Base-by-base conservation (phyloP, 2,888 invertebrate genomes). In the Aspidiotus rigidus region DNA sequence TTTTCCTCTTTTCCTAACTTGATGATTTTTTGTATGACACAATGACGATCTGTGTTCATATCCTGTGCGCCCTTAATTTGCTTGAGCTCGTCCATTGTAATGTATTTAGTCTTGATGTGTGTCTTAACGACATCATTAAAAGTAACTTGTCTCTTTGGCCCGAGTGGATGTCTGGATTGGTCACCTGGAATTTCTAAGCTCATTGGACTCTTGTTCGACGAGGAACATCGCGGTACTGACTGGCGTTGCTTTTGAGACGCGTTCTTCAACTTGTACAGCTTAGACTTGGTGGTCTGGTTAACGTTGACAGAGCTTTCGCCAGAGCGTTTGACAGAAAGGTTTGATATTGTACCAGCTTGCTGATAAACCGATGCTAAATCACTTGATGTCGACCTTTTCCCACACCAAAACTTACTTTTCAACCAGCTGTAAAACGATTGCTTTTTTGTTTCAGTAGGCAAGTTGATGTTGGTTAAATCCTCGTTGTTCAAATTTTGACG, bases 61-160 rank as follows among this genome's bases (percentile, higher is more conserved):
- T 57, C 42, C 10, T 42, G 55, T 9, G 28, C 28, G 28, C 28
- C 28, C 28, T 28, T 28, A 28, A 67, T 67, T 15, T 67, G 60
- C 15, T 49, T 57, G 7, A 44, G 60, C 28, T 60, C 67, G n/a
- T 60, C 67, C 5, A 60, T 53, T 15, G 67, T 67, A 2, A 67
- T 53, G 40, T 67, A 67, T 57, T 66, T 66, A 0, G 67, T 67
- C 15, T 67, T 67, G 11, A 66, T 66, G 28, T 66, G 64, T 9
- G 67, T 67, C 49, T 59, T 67, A 10, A 67, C 67, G 0, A 53
- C 60, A 67, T 67, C 67, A 16, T 56, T 49, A 59, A 67, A 67
- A n/a, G 67, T 60, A 6, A 67, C 67, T 39, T 67, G 67, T 49
- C 59, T 67, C 55, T 55, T 41, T 55, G 53, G 53, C 5, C n/a